Percentiles rank a stretch among this genome's conserved stretches.
Conservation (phyloP, 2,113 vertebrate species). For the Tilapia sparmanii region DNA sequence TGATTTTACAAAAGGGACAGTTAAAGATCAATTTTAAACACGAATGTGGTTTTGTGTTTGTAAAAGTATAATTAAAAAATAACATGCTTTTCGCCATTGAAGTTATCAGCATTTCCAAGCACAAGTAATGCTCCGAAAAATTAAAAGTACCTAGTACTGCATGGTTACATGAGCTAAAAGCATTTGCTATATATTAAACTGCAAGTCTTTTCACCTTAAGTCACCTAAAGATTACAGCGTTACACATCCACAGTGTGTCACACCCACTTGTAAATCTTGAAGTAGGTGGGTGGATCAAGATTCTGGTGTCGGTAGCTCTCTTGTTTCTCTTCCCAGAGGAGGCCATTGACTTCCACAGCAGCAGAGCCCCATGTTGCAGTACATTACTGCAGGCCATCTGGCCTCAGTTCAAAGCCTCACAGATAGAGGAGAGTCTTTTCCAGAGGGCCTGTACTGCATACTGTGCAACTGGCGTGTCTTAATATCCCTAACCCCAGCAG, state of each 20-base stretch:
- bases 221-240: neutral
- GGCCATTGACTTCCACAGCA: conserved; percentile 34
- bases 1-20: neutral
- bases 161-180: neutral
- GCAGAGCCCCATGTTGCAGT: conserved; percentile 17
- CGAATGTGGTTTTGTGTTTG: neutral
- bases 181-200: neutral
- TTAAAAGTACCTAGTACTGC: neutral
- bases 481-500: conserved; percentile 16
- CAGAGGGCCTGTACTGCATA: conserved; percentile 16
- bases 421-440: conserved; percentile 8
- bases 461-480: neutral
- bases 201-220: neutral
- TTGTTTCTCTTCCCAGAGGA: conserved; percentile 37
- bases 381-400: conserved; percentile 45
- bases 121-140: neutral
- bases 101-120: neutral
- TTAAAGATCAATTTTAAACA: neutral
- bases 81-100: neutral
- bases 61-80: neutral
- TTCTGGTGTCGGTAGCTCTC: conserved; percentile 10
- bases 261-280: conserved; percentile 5
- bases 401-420: conserved; percentile 36
- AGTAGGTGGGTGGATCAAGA: neutral
- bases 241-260: neutral